Conservation (phyloP, 1,140 invertebrate genomes). For the Aphidius gifuensis region DNA sequence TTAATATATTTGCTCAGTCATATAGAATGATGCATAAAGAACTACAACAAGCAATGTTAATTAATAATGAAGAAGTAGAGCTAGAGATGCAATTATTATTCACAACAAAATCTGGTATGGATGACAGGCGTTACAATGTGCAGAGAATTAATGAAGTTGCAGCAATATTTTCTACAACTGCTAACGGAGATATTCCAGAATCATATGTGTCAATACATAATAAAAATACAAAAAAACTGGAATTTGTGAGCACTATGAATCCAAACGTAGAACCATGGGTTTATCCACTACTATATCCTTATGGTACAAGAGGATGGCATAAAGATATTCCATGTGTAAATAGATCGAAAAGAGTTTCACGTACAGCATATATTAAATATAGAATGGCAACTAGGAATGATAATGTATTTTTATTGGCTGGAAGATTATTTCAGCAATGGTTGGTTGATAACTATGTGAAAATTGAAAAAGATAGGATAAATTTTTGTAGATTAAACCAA, state of each 20-base stretch:
- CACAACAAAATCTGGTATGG: not conserved
- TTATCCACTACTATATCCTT: conserved; percentile 7
- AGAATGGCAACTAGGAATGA: conserved; percentile 6
- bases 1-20: conserved; percentile 12
- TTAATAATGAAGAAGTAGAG: not conserved
- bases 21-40: no score
- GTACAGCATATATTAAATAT: conserved; percentile 7
- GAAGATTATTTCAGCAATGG: conserved; percentile 22
- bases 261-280: conserved; percentile 10
- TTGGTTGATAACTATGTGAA: conserved; percentile 22
- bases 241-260: not conserved
- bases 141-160: conserved; percentile 2
- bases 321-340: conserved; percentile 3
- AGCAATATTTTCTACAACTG: not conserved
- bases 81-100: conserved; percentile 10
- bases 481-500: conserved; percentile 20
- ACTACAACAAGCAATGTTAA: conserved; percentile 3
- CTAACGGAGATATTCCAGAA: conserved; percentile 10
- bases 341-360: not conserved
- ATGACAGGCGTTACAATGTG: conserved; percentile 3
- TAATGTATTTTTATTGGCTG: conserved; percentile 19
- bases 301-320: conserved; percentile 5
- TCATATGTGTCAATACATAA: not conserved
- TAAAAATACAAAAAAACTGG: conserved; percentile 11
- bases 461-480: conserved; percentile 20